phyloP scores from a whole-genome alignment of 2,797 vertebrate species.

The Delichon dasypus region DNA sequence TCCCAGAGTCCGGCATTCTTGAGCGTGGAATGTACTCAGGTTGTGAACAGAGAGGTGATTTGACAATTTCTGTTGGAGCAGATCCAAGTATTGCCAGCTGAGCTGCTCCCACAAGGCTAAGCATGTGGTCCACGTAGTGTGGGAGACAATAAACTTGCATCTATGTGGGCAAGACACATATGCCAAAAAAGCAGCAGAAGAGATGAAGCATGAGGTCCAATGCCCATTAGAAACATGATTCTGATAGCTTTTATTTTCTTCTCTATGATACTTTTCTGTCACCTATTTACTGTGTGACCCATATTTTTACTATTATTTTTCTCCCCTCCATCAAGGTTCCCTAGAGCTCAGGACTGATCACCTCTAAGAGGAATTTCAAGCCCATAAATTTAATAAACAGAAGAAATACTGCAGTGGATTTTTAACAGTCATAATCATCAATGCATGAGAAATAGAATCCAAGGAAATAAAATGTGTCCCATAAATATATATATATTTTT shows the following conservation, averaged over 20 bases:
- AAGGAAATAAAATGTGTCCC: background rate
- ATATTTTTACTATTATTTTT: background rate
- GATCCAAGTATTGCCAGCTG: background rate
- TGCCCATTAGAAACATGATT: background rate
- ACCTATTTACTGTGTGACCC: background rate
- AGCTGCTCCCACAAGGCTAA: background rate
- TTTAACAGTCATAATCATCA: background rate
- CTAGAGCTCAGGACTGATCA: background rate
- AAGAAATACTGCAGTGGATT: background rate
- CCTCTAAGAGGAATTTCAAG: background rate
- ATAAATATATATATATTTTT: background rate
- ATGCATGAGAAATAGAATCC: background rate
- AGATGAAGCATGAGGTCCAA: background rate
- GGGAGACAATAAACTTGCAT: background rate
- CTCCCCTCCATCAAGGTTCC: background rate
- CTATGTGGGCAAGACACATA: background rate
- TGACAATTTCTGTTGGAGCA: background rate
- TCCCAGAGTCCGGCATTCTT: background rate
- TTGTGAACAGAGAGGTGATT: background rate
- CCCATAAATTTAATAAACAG: background rate
- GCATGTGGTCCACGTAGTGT: rapidly evolving
- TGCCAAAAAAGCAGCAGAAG: background rate
- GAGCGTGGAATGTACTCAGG: background rate
- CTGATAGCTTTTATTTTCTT: background rate
- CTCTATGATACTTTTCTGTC: background rate